phyloP scores from a whole-genome alignment of 2,113 vertebrate species.

The Climacteris rufus region DNA sequence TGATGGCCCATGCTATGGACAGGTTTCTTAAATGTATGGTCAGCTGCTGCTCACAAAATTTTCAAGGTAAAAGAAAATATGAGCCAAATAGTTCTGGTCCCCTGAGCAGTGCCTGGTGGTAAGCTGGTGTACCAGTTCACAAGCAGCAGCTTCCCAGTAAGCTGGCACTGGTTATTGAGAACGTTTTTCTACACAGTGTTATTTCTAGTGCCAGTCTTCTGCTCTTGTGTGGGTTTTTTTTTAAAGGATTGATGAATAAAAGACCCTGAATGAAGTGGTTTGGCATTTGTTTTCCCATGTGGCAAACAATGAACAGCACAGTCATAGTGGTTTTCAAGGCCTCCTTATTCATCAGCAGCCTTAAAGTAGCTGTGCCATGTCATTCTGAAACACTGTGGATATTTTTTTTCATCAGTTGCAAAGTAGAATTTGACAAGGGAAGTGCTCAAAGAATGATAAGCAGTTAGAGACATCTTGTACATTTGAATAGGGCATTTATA shows the following conservation, averaged over 20 bases:
- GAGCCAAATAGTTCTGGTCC: neutral
- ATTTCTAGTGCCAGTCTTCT: neutral
- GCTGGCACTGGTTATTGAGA: neutral
- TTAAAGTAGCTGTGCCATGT: constrained; percentile 25
- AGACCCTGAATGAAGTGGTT: constrained; percentile 62
- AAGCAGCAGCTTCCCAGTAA: neutral
- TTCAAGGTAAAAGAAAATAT: neutral
- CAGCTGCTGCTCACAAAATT: neutral
- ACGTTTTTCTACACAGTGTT: neutral
- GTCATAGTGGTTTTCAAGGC: constrained; percentile 46
- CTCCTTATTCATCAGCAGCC: constrained; percentile 29
- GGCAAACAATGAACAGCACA: neutral
- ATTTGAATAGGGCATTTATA: neutral
- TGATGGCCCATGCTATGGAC: neutral
- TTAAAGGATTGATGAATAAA: constrained; percentile 47
- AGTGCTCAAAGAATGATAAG: neutral
- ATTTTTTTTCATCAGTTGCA: constrained; percentile 16
- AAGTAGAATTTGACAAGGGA: constrained; percentile 16
- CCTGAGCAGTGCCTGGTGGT: neutral
- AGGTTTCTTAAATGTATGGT: neutral
- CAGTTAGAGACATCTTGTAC: neutral
- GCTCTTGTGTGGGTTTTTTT: neutral
- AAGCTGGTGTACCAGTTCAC: accelerated
- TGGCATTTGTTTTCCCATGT: constrained; percentile 52
- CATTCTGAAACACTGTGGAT: constrained; percentile 3